These are phyloP conservation scores for Cantharis rustica DNA, from an alignment of 2,888 invertebrate species.

Conservation along the genomic window DNA sequence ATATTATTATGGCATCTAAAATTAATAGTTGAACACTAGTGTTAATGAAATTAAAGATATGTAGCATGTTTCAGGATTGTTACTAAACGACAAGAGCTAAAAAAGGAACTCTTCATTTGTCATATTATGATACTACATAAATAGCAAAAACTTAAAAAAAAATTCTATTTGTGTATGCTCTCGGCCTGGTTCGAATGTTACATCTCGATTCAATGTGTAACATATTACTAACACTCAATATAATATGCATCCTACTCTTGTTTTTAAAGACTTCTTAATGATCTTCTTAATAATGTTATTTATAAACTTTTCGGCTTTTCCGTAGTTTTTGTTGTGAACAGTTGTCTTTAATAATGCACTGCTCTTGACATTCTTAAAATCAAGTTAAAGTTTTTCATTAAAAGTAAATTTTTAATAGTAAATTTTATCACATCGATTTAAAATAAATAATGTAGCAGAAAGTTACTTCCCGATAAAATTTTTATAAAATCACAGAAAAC, in stretches of 20 bases:
- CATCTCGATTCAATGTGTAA: not conserved
- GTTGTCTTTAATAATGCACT: not conserved
- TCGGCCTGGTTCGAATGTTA: not conserved
- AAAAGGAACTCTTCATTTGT: not conserved
- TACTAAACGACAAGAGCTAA: not conserved
- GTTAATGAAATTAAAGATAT: not conserved
- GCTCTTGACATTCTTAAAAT: not conserved
- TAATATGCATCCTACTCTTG: not conserved
- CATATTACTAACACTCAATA: not conserved
- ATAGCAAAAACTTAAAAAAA: not conserved
- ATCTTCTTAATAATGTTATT: not conserved
- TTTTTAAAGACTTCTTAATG: not conserved
- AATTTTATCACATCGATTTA: not conserved
- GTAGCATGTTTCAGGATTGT: not conserved
- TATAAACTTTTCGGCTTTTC: not conserved
- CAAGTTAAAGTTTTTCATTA: not conserved
- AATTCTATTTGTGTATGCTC: not conserved
- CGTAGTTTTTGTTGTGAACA: not conserved
- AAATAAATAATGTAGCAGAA: not conserved
- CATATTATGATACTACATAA: not conserved
- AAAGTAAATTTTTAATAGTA: not conserved
- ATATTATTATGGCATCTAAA: not conserved
- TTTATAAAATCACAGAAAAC: not conserved
- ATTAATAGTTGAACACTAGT: not conserved
- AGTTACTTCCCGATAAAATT: not conserved